A percentile compares a stretch with the other conserved stretches of the same genome.
These are phyloP conservation scores for Thrips palmi DNA, from an alignment of 1,140 invertebrate genomes.

Conservation along the genomic window DNA sequence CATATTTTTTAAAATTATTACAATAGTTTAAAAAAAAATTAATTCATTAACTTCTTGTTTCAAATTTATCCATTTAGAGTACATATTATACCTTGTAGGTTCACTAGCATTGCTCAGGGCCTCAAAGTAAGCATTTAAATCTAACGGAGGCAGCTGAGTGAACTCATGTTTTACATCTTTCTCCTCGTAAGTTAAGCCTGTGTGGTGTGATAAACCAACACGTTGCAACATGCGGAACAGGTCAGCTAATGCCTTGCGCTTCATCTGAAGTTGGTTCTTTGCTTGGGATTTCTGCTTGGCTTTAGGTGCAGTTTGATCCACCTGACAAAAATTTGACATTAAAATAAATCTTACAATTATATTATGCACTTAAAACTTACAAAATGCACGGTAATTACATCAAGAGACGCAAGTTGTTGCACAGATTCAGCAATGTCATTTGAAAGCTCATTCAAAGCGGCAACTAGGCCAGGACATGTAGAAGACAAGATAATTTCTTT, in stretches of 20 bases:
- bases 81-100: too few species aligned
- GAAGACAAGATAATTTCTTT: slow-evolving; percentile 10
- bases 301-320: slow-evolving; percentile 39
- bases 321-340: slow-evolving; percentile 22
- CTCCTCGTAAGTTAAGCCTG: slow-evolving; percentile 38
- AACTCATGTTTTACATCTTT: slow-evolving; percentile 21
- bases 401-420: not conserved
- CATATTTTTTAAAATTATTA: slow-evolving; percentile 5
- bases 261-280: slow-evolving; percentile 64
- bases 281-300: slow-evolving; percentile 62
- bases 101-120: too few species aligned
- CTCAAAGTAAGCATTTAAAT: slow-evolving; percentile 35
- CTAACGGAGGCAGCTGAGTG: slow-evolving; percentile 33
- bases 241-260: slow-evolving; percentile 62
- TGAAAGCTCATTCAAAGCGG: not conserved
- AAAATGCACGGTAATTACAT: too few species aligned
- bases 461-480: not conserved
- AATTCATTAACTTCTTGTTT: too few species aligned
- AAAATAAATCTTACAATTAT: slow-evolving; percentile 33
- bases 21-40: too few species aligned
- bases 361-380: slow-evolving; percentile 31
- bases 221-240: slow-evolving; percentile 57
- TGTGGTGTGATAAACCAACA: slow-evolving; percentile 62
- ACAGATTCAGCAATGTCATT: not conserved
- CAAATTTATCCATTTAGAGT: too few species aligned